Conservation (phyloP, 2,888 invertebrate species). For the Agrilus mali region DNA sequence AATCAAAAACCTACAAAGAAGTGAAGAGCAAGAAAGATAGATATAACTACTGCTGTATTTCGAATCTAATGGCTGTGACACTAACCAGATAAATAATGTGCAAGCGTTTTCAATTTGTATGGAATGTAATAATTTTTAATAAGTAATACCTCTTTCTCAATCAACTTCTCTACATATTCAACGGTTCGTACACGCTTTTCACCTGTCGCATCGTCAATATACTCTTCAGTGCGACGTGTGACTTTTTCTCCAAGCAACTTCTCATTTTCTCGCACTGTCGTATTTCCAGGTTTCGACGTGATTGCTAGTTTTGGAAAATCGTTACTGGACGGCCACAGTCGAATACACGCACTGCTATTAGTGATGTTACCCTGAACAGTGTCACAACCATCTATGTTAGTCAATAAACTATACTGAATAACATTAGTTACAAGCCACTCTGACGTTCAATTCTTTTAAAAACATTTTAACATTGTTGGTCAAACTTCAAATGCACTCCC, state of each 20-base stretch:
- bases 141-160: conserved; percentile 91
- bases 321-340: conserved; percentile 48
- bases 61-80: conserved; percentile 1
- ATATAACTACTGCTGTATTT: too few species aligned
- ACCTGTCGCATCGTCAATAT: conserved; percentile 73
- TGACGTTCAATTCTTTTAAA: background rate
- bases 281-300: conserved; percentile 73
- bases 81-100: conserved; percentile 11
- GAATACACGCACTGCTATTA: conserved; percentile 29
- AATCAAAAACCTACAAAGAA: too few species aligned
- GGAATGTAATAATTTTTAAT: conserved; percentile 14
- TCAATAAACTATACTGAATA: too few species aligned
- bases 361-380: conserved; percentile 26
- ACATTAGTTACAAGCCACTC: conserved; percentile 16
- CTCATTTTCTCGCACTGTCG: conserved; percentile 79
- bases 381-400: conserved; percentile 22
- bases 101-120: conserved; percentile 10
- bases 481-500: too few species aligned
- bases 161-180: conserved; percentile 90
- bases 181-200: conserved; percentile 79
- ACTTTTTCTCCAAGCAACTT: conserved; percentile 81
- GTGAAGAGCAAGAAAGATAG: too few species aligned
- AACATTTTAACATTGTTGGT: background rate
- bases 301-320: conserved; percentile 77
- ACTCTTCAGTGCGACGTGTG: conserved; percentile 77